These are phyloP conservation scores for Ectemnius cavifrons DNA, from an alignment of 2,888 invertebrate species.

Conservation along the genomic window DNA sequence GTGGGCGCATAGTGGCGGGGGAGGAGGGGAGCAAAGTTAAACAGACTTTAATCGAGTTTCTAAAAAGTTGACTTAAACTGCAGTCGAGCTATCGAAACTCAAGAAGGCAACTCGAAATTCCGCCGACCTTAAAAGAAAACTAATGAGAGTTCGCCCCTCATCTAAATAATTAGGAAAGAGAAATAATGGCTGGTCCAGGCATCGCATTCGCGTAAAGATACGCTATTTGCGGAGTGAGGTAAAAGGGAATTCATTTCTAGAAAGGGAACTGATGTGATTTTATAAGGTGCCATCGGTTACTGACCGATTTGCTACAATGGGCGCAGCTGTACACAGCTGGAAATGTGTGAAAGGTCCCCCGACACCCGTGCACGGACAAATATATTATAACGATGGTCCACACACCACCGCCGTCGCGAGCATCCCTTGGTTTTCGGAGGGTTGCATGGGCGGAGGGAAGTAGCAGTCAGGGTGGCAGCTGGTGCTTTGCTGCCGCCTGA, in stretches of 20 bases:
- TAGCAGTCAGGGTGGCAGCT: slow-evolving; percentile 69
- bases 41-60: slow-evolving; percentile 15
- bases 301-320: slow-evolving; percentile 83
- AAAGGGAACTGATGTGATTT: slow-evolving; percentile 82
- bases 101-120: background rate
- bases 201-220: slow-evolving; percentile 82
- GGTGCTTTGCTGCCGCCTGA: slow-evolving; percentile 63
- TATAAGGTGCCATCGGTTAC: slow-evolving; percentile 84
- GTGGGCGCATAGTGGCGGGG: background rate
- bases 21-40: background rate
- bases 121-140: background rate
- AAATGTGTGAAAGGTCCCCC: slow-evolving; percentile 63
- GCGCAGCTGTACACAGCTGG: slow-evolving; percentile 81
- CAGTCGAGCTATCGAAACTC: background rate
- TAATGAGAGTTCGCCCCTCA: background rate
- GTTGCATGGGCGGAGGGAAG: slow-evolving; percentile 57
- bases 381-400: slow-evolving; percentile 65
- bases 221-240: too few relatives aligned
- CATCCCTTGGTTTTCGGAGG: slow-evolving; percentile 60
- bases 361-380: slow-evolving; percentile 62
- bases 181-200: slow-evolving; percentile 78
- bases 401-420: slow-evolving; percentile 49
- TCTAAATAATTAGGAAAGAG: background rate
- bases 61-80: slow-evolving; percentile 6
- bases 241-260: too few relatives aligned